Conservation (phyloP, 1,140 invertebrate species). For the Psilanteris sp. region DNA sequence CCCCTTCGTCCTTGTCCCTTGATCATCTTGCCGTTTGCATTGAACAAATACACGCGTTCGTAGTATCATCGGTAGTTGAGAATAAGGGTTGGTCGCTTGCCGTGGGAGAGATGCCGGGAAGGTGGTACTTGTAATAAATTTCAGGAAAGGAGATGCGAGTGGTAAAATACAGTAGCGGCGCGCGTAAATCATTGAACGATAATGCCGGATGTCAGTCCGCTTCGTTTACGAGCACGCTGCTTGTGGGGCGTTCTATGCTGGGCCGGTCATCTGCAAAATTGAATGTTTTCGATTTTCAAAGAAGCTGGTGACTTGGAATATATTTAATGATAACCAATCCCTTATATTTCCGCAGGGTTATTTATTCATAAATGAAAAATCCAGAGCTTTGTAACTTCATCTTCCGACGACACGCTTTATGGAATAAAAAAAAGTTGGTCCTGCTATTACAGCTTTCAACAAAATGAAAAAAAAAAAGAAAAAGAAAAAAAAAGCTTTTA, state of each 20-base stretch:
- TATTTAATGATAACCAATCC: slow-evolving; percentile 44
- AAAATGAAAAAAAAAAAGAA: not conserved
- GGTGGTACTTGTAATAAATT: slow-evolving; percentile 71
- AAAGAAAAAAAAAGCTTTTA: not conserved
- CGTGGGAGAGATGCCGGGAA: slow-evolving; percentile 43
- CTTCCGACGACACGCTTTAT: not conserved
- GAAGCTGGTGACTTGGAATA: slow-evolving; percentile 49
- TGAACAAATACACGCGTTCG: slow-evolving; percentile 48
- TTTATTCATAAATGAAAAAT: slow-evolving; percentile 21
- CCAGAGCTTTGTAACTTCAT: not conserved
- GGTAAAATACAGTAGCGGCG: slow-evolving; percentile 73
- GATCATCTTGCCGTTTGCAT: slow-evolving; percentile 68
- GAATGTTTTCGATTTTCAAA: slow-evolving; percentile 61
- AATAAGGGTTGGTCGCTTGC: slow-evolving; percentile 48
- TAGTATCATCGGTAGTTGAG: slow-evolving; percentile 46
- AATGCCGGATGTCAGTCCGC: slow-evolving; percentile 74
- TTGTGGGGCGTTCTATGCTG: slow-evolving; percentile 33
- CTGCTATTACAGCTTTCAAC: too few species aligned
- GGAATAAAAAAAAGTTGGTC: not conserved
- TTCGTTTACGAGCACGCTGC: slow-evolving; percentile 71
- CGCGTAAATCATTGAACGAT: slow-evolving; percentile 76
- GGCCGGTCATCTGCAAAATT: slow-evolving; percentile 59
- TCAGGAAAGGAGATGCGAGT: slow-evolving; percentile 73
- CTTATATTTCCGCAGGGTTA: slow-evolving; percentile 20
- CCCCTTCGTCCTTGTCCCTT: slow-evolving; percentile 36